Evolutionary conservation across 2,797 vertebrate species (phyloP).

Genomic region (Atherinosoma microstoma): DNA sequence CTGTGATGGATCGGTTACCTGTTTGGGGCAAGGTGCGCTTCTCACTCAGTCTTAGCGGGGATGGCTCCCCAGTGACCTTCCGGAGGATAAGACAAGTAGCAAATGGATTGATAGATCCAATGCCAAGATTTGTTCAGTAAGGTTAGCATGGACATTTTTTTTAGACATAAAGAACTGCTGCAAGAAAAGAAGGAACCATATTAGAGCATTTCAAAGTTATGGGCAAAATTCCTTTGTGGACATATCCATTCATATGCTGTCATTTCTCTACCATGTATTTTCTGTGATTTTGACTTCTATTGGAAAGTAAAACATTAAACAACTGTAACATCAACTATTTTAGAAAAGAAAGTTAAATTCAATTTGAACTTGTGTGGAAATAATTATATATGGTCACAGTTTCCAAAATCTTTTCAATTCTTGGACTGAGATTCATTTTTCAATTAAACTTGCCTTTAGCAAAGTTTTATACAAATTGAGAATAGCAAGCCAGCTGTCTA

Average conservation of each 20-base stretch:
- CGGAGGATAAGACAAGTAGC: not conserved
- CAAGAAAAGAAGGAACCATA: conserved; percentile 13
- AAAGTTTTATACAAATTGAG: conserved; percentile 40
- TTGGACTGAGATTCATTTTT: conserved; percentile 29
- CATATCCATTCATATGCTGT: conserved; percentile 32
- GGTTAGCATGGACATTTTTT: conserved; percentile 11
- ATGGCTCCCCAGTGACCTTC: not conserved
- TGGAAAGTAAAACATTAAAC: conserved; percentile 22
- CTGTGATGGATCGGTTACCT: not conserved
- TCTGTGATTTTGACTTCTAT: conserved; percentile 22
- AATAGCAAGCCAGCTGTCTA: conserved; percentile 63
- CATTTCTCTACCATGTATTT: conserved; percentile 35
- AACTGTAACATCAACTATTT: conserved; percentile 5
- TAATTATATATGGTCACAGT: not conserved
- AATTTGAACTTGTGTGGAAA: conserved; percentile 4
- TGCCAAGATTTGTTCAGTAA: not conserved
- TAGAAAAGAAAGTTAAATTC: not conserved
- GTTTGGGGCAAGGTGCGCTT: not conserved
- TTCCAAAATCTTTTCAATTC: conserved; percentile 10
- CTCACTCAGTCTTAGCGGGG: not conserved
- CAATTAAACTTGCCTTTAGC: conserved; percentile 42
- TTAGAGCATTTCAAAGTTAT: conserved; percentile 18
- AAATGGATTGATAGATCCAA: not conserved
- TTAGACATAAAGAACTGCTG: conserved; percentile 15
- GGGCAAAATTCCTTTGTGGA: conserved; percentile 26